Percentiles rank a stretch among this genome's conserved stretches.
These are phyloP conservation scores for Halcyon smyrnensis DNA, from an alignment of 2,797 vertebrate genomes.

Conservation along the genomic window DNA sequence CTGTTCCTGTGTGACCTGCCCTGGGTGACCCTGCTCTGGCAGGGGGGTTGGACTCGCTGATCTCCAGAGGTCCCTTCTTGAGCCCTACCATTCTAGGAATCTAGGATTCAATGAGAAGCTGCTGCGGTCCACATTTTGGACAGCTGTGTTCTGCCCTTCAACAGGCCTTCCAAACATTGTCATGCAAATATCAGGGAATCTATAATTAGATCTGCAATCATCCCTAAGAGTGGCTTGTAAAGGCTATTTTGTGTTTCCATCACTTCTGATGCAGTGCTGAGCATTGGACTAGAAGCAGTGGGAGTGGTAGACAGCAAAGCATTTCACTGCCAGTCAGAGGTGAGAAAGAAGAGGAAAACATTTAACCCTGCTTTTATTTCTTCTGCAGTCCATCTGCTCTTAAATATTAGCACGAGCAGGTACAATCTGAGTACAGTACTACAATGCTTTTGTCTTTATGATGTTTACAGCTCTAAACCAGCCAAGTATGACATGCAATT, in stretches of 20 bases:
- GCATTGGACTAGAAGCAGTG: neutral
- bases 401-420: neutral
- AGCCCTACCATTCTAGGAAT: no score
- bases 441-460: neutral
- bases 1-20: no score
- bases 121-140: neutral
- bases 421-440: neutral
- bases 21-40: no score
- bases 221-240: neutral
- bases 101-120: neutral
- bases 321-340: neutral
- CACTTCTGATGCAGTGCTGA: neutral
- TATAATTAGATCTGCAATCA: conserved; percentile 10
- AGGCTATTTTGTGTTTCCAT: neutral
- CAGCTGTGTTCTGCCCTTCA: neutral
- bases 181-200: neutral
- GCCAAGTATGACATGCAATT: conserved; percentile 15
- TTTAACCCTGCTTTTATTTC: neutral
- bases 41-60: no score
- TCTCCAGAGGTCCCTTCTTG: no score
- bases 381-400: neutral
- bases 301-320: neutral
- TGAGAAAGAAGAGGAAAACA: neutral
- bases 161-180: neutral
- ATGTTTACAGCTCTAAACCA: conserved; percentile 41